These are phyloP conservation scores for Drosophila cracens DNA, from an alignment of 2,888 invertebrate genomes.

Conservation along the genomic window DNA sequence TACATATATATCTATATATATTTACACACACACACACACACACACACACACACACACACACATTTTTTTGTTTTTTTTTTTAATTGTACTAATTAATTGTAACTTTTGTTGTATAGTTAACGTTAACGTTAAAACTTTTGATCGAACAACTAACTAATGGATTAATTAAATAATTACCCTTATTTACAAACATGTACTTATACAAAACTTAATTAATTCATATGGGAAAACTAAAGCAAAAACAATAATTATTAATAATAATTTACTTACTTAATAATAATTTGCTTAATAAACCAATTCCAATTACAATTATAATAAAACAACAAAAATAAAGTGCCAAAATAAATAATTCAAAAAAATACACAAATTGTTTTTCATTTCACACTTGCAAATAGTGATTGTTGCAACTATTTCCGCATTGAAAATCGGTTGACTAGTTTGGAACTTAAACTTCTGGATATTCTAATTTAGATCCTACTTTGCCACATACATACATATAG, in stretches of 20 bases:
- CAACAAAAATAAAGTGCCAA: conserved; percentile 70
- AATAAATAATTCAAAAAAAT: conserved; percentile 60
- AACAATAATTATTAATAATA: conserved; percentile 20
- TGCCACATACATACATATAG: not conserved
- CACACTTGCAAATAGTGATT: not conserved
- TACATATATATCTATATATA: conserved; percentile 20
- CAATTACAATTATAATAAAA: conserved; percentile 46
- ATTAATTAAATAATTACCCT: conserved; percentile 63
- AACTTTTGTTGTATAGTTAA: conserved; percentile 73
- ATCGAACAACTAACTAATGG: conserved; percentile 55
- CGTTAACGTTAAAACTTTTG: conserved; percentile 48
- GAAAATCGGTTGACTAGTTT: not conserved
- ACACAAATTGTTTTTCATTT: not conserved
- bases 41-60: not conserved
- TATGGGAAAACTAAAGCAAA: conserved; percentile 27
- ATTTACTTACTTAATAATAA: conserved; percentile 46
- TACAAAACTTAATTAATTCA: conserved; percentile 40
- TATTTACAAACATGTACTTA: conserved; percentile 44
- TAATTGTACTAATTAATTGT: conserved; percentile 63
- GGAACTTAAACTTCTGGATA: not conserved
- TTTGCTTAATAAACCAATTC: conserved; percentile 64
- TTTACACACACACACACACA: not conserved
- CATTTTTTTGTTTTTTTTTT: conserved; percentile 47
- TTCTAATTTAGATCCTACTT: not conserved
- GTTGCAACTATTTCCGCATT: not conserved